These are phyloP conservation scores for Notolabrus celidotus DNA, from an alignment of 2,797 vertebrate genomes.

Conservation along the genomic window DNA sequence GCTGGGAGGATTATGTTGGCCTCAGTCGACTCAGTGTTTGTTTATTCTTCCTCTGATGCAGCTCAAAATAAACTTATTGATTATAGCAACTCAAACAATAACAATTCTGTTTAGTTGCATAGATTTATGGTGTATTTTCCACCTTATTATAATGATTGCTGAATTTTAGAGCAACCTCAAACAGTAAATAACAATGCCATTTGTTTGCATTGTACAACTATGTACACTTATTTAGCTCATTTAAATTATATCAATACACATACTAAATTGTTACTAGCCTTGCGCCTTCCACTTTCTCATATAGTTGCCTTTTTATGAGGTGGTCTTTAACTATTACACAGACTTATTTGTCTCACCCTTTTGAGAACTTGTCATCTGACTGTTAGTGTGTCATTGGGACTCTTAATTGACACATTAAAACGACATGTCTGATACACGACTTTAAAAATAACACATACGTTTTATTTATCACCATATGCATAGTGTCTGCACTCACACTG, in stretches of 20 bases:
- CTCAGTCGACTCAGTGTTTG: constrained; percentile 36
- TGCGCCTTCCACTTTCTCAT: neutral
- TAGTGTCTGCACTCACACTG: neutral
- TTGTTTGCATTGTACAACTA: too few species aligned
- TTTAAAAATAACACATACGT: neutral
- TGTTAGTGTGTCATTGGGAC: constrained; percentile 14
- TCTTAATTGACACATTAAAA: neutral
- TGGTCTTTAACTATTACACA: constrained; percentile 44
- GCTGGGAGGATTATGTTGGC: constrained; percentile 52
- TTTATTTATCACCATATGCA: neutral
- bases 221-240: neutral
- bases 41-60: constrained; percentile 29
- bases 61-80: constrained; percentile 30
- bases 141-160: constrained; percentile 2
- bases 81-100: constrained; percentile 15
- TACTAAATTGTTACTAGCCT: too few species aligned
- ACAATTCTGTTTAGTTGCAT: neutral
- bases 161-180: neutral
- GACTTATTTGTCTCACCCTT: constrained; percentile 32
- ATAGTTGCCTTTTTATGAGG: constrained; percentile 16
- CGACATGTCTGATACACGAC: neutral
- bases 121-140: neutral
- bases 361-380: constrained; percentile 57
- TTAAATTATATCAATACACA: constrained; percentile 1
- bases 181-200: too few species aligned